Evolutionary conservation across 2,888 invertebrate genomes (phyloP).

Genomic region (Uropetala carovei): DNA sequence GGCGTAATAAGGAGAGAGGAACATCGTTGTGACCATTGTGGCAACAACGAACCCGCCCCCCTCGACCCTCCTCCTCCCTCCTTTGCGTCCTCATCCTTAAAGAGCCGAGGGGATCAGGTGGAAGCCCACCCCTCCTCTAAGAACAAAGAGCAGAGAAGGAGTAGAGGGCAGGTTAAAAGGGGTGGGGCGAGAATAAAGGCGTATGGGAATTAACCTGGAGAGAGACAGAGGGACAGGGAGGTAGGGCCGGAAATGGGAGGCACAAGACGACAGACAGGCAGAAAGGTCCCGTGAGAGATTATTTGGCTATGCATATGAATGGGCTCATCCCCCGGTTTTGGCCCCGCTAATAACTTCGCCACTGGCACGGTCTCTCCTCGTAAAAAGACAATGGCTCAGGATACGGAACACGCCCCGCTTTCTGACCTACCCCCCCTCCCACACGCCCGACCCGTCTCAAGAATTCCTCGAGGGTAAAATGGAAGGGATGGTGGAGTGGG

Average conservation of each 20-base stretch:
- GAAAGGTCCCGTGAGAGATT: background rate
- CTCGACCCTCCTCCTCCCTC: background rate
- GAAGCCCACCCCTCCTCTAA: background rate
- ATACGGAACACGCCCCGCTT: background rate
- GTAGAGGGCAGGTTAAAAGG: background rate
- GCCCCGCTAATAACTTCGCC: constrained; percentile 47
- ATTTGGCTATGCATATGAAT: constrained; percentile 52
- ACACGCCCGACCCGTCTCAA: background rate
- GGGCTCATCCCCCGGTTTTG: background rate
- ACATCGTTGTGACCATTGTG: background rate
- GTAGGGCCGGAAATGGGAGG: background rate
- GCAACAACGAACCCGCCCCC: background rate
- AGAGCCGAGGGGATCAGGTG: too few species aligned
- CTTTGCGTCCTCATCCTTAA: too few species aligned
- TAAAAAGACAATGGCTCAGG: constrained; percentile 22
- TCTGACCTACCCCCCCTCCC: too few species aligned
- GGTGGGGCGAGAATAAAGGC: background rate
- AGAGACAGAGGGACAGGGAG: background rate
- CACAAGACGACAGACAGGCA: background rate
- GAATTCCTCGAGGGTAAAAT: background rate
- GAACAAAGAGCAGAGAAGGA: constrained; percentile 17
- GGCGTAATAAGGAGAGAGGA: background rate
- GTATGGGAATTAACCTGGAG: background rate
- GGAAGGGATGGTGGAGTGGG: background rate
- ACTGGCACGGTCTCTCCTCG: constrained; percentile 24